Percentiles rank a stretch among this genome's conserved stretches.
Conservation (phyloP, 1,140 invertebrate species). For the Lepidotrigona ventralis region DNA sequence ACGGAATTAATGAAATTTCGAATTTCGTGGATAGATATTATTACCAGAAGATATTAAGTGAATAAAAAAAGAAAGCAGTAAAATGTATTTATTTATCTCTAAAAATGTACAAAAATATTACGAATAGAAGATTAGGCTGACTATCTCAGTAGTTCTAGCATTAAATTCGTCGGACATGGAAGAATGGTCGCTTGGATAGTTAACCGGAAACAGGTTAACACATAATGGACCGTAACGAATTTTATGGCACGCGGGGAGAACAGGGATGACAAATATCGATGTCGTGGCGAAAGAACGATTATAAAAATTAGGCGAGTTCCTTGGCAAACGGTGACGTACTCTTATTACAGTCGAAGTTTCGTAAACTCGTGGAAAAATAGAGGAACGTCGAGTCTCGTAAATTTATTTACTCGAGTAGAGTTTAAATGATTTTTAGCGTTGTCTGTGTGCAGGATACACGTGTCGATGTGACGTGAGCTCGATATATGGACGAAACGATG, state of each 20-base stretch:
- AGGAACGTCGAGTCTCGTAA: slow-evolving; percentile 3
- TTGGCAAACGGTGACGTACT: not conserved
- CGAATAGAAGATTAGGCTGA: no score
- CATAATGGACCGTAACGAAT: not conserved
- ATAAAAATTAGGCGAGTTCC: slow-evolving; percentile 22
- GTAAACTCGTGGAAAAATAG: not conserved
- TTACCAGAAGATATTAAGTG: no score
- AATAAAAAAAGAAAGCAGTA: no score
- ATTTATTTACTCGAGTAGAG: slow-evolving; percentile 17
- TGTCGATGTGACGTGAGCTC: not conserved
- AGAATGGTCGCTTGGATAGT: not conserved
- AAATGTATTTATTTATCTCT: no score
- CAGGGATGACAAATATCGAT: slow-evolving; percentile 13
- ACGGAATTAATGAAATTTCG: no score
- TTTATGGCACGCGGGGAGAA: not conserved
- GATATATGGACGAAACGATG: not conserved
- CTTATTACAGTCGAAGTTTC: not conserved
- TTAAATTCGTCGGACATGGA: not conserved
- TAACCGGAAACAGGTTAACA: not conserved
- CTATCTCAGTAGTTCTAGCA: not conserved
- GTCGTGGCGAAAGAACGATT: slow-evolving; percentile 11
- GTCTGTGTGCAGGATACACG: not conserved
- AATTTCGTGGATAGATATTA: no score
- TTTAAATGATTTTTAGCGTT: not conserved
- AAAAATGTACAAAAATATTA: no score